Conservation (phyloP, 2,113 vertebrate species). For the Calidris pugnax region DNA sequence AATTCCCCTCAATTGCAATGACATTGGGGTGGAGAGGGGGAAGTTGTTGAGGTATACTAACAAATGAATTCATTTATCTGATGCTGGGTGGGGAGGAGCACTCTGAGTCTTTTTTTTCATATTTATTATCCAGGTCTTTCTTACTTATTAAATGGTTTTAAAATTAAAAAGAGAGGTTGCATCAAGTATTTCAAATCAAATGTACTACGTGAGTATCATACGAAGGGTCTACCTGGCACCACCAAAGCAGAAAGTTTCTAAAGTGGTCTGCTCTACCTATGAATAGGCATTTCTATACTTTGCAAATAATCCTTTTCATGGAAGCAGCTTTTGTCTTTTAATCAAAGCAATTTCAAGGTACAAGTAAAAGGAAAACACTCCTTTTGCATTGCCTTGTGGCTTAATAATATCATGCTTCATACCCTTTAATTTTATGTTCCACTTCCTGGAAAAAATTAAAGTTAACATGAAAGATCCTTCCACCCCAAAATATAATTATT, state of each 20-base stretch:
- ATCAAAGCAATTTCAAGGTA: background rate
- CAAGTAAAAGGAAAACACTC: background rate
- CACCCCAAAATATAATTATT: background rate
- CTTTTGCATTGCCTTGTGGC: background rate
- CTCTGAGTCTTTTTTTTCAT: background rate
- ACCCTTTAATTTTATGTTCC: background rate
- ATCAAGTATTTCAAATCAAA: background rate
- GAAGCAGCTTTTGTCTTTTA: background rate
- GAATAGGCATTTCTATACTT: background rate
- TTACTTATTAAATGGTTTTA: background rate
- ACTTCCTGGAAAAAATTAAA: background rate
- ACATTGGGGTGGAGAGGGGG: background rate
- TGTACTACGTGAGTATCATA: too few species aligned
- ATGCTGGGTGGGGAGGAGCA: rapidly evolving
- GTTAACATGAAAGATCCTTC: background rate
- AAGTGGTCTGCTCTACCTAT: background rate
- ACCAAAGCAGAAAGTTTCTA: background rate
- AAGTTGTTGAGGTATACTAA: background rate
- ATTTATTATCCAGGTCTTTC: background rate
- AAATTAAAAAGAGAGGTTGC: background rate
- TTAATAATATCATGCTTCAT: background rate
- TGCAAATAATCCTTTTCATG: background rate
- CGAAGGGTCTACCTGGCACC: background rate
- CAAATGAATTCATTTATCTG: background rate
- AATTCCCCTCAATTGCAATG: background rate